Evolutionary conservation across 1,140 invertebrate genomes (phyloP).

Genomic region (Musca domestica): DNA sequence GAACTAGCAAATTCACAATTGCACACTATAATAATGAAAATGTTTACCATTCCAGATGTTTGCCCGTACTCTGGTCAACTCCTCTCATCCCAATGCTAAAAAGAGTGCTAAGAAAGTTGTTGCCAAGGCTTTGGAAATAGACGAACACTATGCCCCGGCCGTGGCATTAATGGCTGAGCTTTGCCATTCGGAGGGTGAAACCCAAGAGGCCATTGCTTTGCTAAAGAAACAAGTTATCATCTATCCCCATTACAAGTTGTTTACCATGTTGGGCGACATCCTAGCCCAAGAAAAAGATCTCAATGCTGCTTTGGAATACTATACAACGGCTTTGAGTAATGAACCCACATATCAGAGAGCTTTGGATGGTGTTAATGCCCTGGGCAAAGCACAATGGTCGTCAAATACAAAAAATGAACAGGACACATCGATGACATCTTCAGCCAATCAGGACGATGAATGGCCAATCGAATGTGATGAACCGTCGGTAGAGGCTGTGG

Average conservation of each 20-base stretch:
- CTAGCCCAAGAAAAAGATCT: constrained; percentile 35
- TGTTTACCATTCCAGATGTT: constrained; percentile 33
- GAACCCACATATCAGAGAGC: constrained; percentile 38
- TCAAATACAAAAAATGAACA: constrained; percentile 24
- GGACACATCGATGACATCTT: constrained; percentile 18
- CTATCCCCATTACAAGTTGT: constrained; percentile 38
- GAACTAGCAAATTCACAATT: background rate
- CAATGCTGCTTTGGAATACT: constrained; percentile 42
- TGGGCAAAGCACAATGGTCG: constrained; percentile 31
- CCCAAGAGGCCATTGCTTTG: constrained; percentile 34
- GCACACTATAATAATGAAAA: background rate
- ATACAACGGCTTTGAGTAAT: constrained; percentile 40
- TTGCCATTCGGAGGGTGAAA: constrained; percentile 35
- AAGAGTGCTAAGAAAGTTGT: constrained; percentile 39
- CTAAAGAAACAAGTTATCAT: constrained; percentile 39
- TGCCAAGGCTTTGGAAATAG: constrained; percentile 41
- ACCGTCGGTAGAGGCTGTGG: constrained; percentile 34
- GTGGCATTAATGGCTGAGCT: constrained; percentile 41
- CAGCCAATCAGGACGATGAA: constrained; percentile 33
- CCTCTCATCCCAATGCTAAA: constrained; percentile 27
- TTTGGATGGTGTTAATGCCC: constrained; percentile 36
- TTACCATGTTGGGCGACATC: constrained; percentile 41
- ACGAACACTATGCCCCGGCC: constrained; percentile 42
- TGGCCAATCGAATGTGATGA: constrained; percentile 40
- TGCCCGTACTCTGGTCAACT: constrained; percentile 36